Evolutionary conservation across 2,113 vertebrate genomes (phyloP), one percentile per base, ranked within the genome.

Genomic region (Pheucticus melanocephalus): DNA sequence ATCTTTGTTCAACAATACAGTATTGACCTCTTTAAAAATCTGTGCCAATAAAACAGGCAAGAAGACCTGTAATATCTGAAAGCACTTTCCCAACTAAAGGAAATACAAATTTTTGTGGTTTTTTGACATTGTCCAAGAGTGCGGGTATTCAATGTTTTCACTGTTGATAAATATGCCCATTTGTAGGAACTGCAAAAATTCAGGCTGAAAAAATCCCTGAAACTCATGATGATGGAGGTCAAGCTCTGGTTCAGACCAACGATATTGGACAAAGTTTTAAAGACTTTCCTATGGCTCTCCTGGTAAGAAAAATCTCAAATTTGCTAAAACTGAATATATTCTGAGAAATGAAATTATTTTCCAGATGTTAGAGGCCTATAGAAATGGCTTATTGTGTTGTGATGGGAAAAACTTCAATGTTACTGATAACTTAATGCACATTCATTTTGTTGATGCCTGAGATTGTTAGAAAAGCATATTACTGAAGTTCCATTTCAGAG

Each of bases 161-260:
- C 20, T 81, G 30, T 85, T 2, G 45, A 14, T 69, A 75, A 42
- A 79, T 91, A 86, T 93, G 19, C 60, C 69, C 6, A 16, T 89
- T 59, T 93, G 48, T 94, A 98, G 98, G 98, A 88, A 98, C 98
- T 91, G 94, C 95, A 82, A 92, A 96, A 96, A 91, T 97, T 95
- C 97, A 97, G 69, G 97, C 94, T 86, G 96, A 93, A 94, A 98
- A 98, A 96, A 44, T 89, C 78, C 98, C 97, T 64, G 97, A 98
- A 95, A 88, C 97, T 11, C 98, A 98, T 93, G 81, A 97, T 80
- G 66, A 85, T 97, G 97, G 91, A 88, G 94, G 77, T 90, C 75
- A 90, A 48, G 22, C 12, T 7, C 24, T 96, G 56, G 73, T 94
- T 40, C 68, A 77, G 85, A 82, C 92, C 33, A 64, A 81, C 47